A percentile compares a stretch with the other conserved stretches of the same genome.
phyloP scores from a whole-genome alignment of 2,888 invertebrate genomes.

The Epirrita christyi region DNA sequence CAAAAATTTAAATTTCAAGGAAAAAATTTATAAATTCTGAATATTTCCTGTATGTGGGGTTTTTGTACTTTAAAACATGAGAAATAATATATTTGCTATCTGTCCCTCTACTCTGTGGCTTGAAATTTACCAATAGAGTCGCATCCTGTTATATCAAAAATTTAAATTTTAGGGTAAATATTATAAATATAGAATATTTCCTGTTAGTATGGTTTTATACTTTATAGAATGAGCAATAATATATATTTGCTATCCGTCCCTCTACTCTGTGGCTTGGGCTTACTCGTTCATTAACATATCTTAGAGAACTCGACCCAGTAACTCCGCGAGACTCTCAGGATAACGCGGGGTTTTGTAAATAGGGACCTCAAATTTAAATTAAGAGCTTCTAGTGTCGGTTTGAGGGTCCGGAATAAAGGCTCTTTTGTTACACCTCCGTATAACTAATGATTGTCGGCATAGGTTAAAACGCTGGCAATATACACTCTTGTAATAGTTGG shows the following conservation, averaged over 20 bases:
- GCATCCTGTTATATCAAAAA: no score
- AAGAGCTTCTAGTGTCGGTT: slow-evolving; percentile 25
- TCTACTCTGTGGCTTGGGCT: slow-evolving; percentile 27
- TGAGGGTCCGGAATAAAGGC: slow-evolving; percentile 21
- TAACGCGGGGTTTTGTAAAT: slow-evolving; percentile 33
- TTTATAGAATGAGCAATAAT: no score
- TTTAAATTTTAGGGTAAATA: no score
- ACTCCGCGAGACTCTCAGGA: slow-evolving; percentile 31
- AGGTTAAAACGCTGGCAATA: not conserved
- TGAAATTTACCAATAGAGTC: no score
- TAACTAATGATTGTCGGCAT: not conserved
- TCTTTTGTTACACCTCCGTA: slow-evolving; percentile 24
- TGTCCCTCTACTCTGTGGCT: no score
- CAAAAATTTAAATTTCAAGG: no score
- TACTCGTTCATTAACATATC: slow-evolving; percentile 47
- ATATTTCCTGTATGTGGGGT: no score
- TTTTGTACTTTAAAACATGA: no score
- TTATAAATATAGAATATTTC: no score
- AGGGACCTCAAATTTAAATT: slow-evolving; percentile 37
- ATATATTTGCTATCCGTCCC: not conserved
- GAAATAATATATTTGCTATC: no score
- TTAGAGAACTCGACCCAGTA: slow-evolving; percentile 40
- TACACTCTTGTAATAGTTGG: not conserved
- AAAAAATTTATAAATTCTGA: no score
- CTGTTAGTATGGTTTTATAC: no score